These are phyloP conservation scores for Theodoxus fluviatilis DNA, from an alignment of 2,888 invertebrate genomes.

Conservation along the genomic window DNA sequence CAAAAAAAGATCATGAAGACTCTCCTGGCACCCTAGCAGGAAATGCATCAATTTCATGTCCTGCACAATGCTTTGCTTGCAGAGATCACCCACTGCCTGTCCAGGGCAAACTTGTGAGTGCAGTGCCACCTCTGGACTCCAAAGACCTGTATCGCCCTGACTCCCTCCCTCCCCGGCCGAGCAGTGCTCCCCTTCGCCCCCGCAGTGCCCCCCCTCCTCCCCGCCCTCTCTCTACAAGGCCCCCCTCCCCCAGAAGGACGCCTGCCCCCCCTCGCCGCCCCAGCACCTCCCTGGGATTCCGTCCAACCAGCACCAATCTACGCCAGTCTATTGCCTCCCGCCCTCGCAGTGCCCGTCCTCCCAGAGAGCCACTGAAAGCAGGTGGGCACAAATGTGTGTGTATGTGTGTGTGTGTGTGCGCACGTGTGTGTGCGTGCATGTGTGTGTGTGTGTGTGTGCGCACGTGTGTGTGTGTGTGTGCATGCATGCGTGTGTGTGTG, in stretches of 20 bases:
- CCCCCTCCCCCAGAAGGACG: slow-evolving; percentile 21
- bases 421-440: no score
- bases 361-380: no score
- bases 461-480: no score
- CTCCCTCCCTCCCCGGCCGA: slow-evolving; percentile 37
- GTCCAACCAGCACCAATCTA: slow-evolving; percentile 18
- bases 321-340: slow-evolving; percentile 21
- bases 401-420: no score
- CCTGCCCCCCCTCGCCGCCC: neutral
- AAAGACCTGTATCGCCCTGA: slow-evolving; percentile 41
- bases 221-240: slow-evolving; percentile 31
- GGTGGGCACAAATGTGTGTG: no score
- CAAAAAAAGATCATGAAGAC: no score
- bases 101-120: slow-evolving; percentile 42
- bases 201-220: slow-evolving; percentile 30
- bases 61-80: slow-evolving; percentile 23
- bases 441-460: no score
- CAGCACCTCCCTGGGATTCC: no score
- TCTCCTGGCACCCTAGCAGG: no score
- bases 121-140: slow-evolving; percentile 45
- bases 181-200: slow-evolving; percentile 39
- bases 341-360: no score
- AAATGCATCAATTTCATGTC: no score
- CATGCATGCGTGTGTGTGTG: no score
- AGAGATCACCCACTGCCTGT: slow-evolving; percentile 46